Evolutionary conservation across 1,140 invertebrate genomes (phyloP).

Genomic region (Heliconius congener): DNA sequence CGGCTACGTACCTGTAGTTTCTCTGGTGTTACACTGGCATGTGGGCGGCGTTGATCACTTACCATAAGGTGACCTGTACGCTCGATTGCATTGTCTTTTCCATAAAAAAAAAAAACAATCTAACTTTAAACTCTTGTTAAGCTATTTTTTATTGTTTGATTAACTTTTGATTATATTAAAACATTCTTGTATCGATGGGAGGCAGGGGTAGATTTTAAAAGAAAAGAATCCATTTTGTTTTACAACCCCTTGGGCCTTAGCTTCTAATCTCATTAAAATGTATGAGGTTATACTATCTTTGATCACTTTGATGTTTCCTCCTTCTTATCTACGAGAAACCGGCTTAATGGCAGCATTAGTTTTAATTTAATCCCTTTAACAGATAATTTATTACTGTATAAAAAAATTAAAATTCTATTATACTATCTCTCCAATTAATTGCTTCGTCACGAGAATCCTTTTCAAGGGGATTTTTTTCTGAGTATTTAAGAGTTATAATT

Average conservation of each 20-base stretch:
- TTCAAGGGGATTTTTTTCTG: background rate
- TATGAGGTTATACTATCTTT: conserved; percentile 34
- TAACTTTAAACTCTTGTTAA: no score
- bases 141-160: no score
- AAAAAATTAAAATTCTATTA: background rate
- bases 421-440: conserved; percentile 12
- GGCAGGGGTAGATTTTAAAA: background rate
- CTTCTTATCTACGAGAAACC: conserved; percentile 38
- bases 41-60: no score
- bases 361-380: conserved; percentile 41
- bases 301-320: conserved; percentile 42
- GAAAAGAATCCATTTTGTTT: background rate
- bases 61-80: no score
- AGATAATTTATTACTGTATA: conserved; percentile 34
- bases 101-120: no score
- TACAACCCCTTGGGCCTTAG: conserved; percentile 22
- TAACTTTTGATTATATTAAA: background rate
- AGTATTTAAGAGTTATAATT: background rate
- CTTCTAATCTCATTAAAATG: conserved; percentile 43
- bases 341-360: conserved; percentile 39
- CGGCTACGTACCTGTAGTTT: no score
- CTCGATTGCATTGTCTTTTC: no score
- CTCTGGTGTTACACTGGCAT: no score
- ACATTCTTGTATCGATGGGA: background rate
- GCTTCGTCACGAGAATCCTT: background rate